These are phyloP conservation scores for Opisthocomus hoazin DNA, from an alignment of 2,113 vertebrate genomes.

Conservation along the genomic window DNA sequence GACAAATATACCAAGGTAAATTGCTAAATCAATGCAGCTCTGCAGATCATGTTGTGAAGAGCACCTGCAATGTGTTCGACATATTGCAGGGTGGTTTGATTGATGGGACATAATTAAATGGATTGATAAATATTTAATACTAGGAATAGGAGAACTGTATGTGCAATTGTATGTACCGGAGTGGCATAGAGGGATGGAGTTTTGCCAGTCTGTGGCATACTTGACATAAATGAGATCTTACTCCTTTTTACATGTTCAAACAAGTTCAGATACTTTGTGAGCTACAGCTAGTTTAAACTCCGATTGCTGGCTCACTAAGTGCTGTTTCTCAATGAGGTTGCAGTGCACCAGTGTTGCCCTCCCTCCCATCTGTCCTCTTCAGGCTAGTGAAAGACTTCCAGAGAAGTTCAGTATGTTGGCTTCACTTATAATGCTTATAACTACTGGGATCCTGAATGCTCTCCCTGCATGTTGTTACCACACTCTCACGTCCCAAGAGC, in stretches of 20 bases:
- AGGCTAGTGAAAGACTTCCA: not conserved
- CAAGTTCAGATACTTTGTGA: not conserved
- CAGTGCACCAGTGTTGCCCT: not conserved
- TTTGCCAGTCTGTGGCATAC: not conserved
- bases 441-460: not conserved
- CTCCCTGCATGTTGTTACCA: not conserved
- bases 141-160: not conserved
- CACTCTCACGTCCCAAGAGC: not conserved
- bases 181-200: not conserved
- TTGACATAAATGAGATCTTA: not conserved
- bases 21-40: not conserved
- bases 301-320: fast-evolving
- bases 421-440: not conserved
- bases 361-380: not conserved
- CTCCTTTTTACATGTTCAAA: not conserved
- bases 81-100: not conserved
- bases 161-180: not conserved
- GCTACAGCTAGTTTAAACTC: not conserved
- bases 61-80: not conserved
- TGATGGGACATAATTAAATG: not conserved
- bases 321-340: not conserved
- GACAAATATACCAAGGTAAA: not conserved
- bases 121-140: not conserved
- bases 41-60: not conserved
- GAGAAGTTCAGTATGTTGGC: not conserved